A percentile compares a stretch with the other conserved stretches of the same genome.
These are phyloP conservation scores for Phodopus roborovskii DNA, from an alignment of 2,113 vertebrate species.

Conservation along the genomic window DNA sequence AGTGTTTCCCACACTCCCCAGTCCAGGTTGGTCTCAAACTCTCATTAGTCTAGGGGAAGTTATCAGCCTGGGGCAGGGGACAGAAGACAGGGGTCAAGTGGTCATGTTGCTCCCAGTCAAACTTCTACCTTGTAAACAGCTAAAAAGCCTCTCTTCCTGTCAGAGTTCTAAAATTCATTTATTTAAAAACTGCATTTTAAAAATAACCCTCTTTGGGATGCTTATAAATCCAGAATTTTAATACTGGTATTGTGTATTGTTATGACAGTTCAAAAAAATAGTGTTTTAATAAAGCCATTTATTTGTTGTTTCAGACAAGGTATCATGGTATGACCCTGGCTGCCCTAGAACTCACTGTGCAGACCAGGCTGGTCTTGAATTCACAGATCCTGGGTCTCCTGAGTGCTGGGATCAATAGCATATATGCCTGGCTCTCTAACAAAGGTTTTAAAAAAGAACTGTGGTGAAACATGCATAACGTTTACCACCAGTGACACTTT, in stretches of 20 bases:
- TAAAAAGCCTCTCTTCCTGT: not conserved
- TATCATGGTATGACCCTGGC: not conserved
- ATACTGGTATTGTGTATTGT: not conserved
- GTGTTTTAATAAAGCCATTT: not conserved
- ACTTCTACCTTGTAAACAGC: not conserved
- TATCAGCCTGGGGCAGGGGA: not conserved
- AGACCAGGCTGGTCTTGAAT: not conserved
- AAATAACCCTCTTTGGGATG: not conserved
- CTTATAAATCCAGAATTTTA: constrained; percentile 20
- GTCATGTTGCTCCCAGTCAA: not conserved
- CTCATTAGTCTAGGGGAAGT: not conserved
- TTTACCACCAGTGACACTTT: not conserved
- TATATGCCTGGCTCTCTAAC: not conserved
- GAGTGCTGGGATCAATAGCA: not conserved
- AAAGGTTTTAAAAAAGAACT: constrained; percentile 31
- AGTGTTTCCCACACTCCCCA: not conserved
- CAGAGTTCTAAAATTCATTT: not conserved
- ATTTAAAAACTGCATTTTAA: not conserved
- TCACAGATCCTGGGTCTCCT: not conserved
- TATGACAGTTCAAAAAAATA: not conserved
- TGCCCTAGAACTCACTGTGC: not conserved
- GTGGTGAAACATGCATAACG: not conserved
- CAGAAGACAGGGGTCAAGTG: not conserved
- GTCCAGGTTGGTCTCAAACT: not conserved
- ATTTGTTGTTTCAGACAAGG: not conserved